A percentile compares a stretch with the other conserved stretches of the same genome.
These are phyloP conservation scores for Pholis gunnellus DNA, from an alignment of 2,113 vertebrate genomes.

Conservation along the genomic window DNA sequence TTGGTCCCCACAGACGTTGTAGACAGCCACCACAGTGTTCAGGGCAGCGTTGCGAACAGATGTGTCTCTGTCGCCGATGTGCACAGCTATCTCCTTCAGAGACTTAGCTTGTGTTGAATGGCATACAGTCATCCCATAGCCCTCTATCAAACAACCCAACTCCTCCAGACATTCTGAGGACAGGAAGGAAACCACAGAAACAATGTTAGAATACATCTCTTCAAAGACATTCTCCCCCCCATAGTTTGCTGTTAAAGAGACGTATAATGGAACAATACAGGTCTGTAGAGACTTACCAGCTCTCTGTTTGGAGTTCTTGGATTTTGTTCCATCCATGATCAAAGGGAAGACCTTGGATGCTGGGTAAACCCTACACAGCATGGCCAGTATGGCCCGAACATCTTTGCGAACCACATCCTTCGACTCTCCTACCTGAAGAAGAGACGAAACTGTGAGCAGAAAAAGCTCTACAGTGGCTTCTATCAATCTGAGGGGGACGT, in stretches of 20 bases:
- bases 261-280: neutral
- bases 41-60: conserved; percentile 96
- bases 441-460: neutral
- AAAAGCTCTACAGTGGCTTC: no score
- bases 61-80: conserved; percentile 97
- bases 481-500: neutral
- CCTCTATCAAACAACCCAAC: conserved; percentile 94
- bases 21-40: conserved; percentile 95
- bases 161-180: conserved; percentile 97
- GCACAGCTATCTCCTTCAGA: conserved; percentile 95
- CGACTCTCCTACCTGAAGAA: conserved; percentile 92
- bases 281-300: conserved; percentile 82
- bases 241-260: neutral
- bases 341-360: conserved; percentile 98
- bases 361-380: conserved; percentile 96
- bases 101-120: conserved; percentile 96
- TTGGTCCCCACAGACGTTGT: conserved; percentile 96
- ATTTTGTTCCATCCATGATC: conserved; percentile 98
- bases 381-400: conserved; percentile 92
- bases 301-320: conserved; percentile 98
- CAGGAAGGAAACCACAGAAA: conserved; percentile 1
- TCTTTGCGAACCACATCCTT: conserved; percentile 97
- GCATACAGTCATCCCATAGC: conserved; percentile 97
- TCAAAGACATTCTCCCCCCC: neutral
- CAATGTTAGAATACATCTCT: neutral